These are phyloP conservation scores for Trissoscelio sp. DNA, from an alignment of 2,888 invertebrate genomes.

Conservation along the genomic window DNA sequence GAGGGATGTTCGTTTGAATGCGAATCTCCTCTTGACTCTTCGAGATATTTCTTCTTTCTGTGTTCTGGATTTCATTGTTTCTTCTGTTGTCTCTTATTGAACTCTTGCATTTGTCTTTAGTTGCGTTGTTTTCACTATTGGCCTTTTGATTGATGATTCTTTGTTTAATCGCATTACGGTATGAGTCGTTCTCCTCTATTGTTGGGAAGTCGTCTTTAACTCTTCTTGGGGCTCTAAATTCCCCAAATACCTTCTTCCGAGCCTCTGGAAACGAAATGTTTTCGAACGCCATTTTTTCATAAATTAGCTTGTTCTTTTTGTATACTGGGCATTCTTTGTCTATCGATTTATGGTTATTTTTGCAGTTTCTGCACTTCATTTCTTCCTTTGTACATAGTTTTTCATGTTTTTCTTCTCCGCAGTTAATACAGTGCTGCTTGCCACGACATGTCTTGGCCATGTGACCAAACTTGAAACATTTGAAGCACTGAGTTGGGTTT, in stretches of 20 bases:
- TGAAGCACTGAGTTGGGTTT: conserved; percentile 19
- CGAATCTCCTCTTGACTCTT: no score
- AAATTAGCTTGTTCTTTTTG: neutral
- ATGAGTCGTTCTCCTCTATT: neutral
- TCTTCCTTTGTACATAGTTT: neutral
- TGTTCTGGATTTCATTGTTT: no score
- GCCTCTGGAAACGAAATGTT: conserved; percentile 25
- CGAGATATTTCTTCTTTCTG: no score
- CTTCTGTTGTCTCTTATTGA: no score
- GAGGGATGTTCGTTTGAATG: no score
- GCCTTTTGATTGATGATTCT: no score
- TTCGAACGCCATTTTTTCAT: conserved; percentile 26
- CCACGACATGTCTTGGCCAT: conserved; percentile 6
- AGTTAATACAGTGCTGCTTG: conserved; percentile 8
- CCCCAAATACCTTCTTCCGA: neutral
- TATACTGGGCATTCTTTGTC: neutral
- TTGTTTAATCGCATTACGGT: neutral
- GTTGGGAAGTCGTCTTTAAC: conserved; percentile 22
- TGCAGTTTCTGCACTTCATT: neutral
- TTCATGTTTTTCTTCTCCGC: neutral
- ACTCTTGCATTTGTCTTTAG: no score
- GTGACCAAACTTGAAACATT: conserved; percentile 33
- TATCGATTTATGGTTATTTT: neutral
- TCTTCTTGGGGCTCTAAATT: neutral
- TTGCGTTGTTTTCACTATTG: no score